These are phyloP conservation scores for Ormyrus pomaceus DNA, from an alignment of 2,888 invertebrate genomes.

Conservation along the genomic window DNA sequence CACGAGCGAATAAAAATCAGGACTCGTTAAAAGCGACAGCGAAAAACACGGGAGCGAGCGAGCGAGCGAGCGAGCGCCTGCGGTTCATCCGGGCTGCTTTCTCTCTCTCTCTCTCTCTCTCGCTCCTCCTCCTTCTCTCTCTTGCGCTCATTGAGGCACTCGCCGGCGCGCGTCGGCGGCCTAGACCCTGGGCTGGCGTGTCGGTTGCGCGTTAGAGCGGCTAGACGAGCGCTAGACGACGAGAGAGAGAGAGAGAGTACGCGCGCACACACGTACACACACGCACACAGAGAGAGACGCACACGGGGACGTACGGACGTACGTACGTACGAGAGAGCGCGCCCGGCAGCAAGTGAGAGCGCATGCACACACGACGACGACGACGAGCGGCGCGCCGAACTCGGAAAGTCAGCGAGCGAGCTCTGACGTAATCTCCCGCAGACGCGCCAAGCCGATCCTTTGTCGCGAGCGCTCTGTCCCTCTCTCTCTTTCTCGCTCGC, in stretches of 20 bases:
- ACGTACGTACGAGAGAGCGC: neutral
- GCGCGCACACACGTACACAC: constrained; percentile 1
- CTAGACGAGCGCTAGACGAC: constrained; percentile 74
- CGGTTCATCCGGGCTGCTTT: constrained; percentile 20
- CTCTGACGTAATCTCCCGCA: constrained; percentile 56
- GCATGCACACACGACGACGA: neutral
- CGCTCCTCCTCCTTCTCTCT: constrained; percentile 24
- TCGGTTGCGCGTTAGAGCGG: constrained; percentile 56
- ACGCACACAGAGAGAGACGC: neutral
- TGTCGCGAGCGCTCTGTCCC: constrained; percentile 59
- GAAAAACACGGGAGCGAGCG: neutral
- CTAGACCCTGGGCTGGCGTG: constrained; percentile 54
- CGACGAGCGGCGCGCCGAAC: constrained; percentile 13
- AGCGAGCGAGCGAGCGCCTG: neutral
- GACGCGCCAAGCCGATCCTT: constrained; percentile 62
- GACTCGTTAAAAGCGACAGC: constrained; percentile 32
- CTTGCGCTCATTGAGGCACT: constrained; percentile 44
- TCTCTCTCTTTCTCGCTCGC: constrained; percentile 8
- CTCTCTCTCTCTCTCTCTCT: constrained; percentile 23
- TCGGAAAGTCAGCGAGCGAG: constrained; percentile 38
- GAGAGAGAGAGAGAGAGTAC: constrained; percentile 2
- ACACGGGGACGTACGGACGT: neutral
- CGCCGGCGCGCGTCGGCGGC: constrained; percentile 45
- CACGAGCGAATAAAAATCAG: constrained; percentile 9
- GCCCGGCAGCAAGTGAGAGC: neutral